Base-by-base conservation (phyloP, 2,113 vertebrate genomes). In the Pan paniscus region DNA sequence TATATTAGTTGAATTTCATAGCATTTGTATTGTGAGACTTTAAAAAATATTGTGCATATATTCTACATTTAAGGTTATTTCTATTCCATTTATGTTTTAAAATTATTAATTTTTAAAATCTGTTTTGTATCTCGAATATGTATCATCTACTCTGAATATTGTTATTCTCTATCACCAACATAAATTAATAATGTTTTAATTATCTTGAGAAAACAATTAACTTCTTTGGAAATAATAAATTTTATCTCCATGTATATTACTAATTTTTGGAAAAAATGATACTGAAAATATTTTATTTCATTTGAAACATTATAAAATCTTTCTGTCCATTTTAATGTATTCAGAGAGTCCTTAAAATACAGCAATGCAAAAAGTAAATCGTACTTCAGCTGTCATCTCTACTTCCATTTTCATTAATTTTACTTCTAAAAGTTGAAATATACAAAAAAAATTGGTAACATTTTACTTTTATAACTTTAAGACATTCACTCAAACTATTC, bases 401-500 rank as follows among this genome's bases (percentile, higher is more conserved):
- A 20, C 46, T 95, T 96, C 72, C 10, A 72, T 96, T 94, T 85
- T 35, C 73, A 67, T 64, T 52, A 83, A 1, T 87, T 79, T 88
- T 6, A 81, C 23, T 91, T 96, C 46, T 83, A 96, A 94, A 97
- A 14, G 40, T 72, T 97, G 52, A 88, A 92, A 48, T 61, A 78
- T 50, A 84, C 1, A 55, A 46, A 93, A 83, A 85, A 48, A 35
- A 27, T 43, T 50, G 30, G 67, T 86, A 35, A 22, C 48, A 90
- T 90, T 97, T 95, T 96, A 72, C 23, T 59, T 91, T 88, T 81
- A 76, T 84, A 97, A 90, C 48, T 67, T 96, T 92, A 59, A 95
- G 84, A 85, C 25, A 84, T 55, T 92, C 38, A 93, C 4, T 75
- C 72, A 84, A 64, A 48, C 12, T 94, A 40, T 75, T 96, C 78